Evolutionary conservation across 2,888 invertebrate genomes (phyloP).

Genomic region (Octodonta nipae): DNA sequence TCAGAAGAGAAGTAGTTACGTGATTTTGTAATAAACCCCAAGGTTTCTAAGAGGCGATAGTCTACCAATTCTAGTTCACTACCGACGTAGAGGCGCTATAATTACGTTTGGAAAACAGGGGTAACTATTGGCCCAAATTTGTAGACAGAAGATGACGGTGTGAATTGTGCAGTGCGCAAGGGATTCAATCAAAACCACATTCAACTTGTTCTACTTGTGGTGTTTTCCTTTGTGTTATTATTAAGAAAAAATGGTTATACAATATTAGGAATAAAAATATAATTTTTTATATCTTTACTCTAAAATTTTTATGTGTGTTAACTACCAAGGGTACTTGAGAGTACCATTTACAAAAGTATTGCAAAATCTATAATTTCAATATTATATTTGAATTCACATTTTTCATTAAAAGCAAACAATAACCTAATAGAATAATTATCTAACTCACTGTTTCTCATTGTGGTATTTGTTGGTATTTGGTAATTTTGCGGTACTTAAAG

Average conservation of each 20-base stretch:
- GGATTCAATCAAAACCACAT: constrained; percentile 5
- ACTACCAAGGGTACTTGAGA: constrained; percentile 2
- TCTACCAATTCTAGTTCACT: constrained; percentile 1
- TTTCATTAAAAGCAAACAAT: not conserved
- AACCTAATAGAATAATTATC: too few species aligned
- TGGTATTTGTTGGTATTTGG: too few species aligned
- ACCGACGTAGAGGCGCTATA: not conserved
- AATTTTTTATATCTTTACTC: not conserved
- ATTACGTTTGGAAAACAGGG: constrained; percentile 3
- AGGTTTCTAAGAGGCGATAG: constrained; percentile 2
- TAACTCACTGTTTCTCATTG: too few species aligned
- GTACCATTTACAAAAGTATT: constrained; percentile 4
- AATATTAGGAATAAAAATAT: constrained; percentile 4
- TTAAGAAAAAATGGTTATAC: constrained; percentile 4
- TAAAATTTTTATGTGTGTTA: not conserved
- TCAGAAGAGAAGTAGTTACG: constrained; percentile 1
- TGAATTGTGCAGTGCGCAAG: constrained; percentile 5
- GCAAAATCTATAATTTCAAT: constrained; percentile 2
- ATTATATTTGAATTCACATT: constrained; percentile 2
- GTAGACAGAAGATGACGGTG: too few species aligned
- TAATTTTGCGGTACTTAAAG: too few species aligned
- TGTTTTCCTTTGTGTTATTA: constrained; percentile 5
- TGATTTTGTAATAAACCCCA: constrained; percentile 1
- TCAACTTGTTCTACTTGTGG: constrained; percentile 5
- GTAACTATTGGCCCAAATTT: constrained; percentile 4